A percentile compares a stretch with the other conserved stretches of the same genome.
phyloP scores from a whole-genome alignment of 2,888 invertebrate species.

The Archips crataeganus region DNA sequence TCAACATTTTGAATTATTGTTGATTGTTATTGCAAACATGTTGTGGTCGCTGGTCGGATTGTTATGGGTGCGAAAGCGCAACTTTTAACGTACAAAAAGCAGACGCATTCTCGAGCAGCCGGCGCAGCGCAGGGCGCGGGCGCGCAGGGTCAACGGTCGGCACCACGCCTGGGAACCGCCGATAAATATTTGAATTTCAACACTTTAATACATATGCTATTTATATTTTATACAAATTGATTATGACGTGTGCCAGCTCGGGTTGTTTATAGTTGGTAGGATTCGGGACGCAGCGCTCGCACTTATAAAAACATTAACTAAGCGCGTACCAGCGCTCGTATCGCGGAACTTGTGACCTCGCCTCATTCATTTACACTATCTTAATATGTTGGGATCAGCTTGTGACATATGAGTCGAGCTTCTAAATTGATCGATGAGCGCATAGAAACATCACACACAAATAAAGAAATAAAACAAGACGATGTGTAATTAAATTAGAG shows the following conservation, averaged over 20 bases:
- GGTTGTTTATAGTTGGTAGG: slow-evolving; percentile 55
- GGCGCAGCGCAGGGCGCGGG: slow-evolving; percentile 53
- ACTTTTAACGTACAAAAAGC: slow-evolving; percentile 61
- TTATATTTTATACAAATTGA: slow-evolving; percentile 83
- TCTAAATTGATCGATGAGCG: slow-evolving; percentile 34
- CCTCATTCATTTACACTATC: slow-evolving; percentile 28
- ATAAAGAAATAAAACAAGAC: slow-evolving; percentile 16
- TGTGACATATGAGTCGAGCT: slow-evolving; percentile 22
- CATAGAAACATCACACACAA: slow-evolving; percentile 16
- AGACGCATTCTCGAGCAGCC: slow-evolving; percentile 60
- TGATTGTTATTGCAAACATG: slow-evolving; percentile 9
- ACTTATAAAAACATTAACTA: background rate
- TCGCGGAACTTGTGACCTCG: background rate
- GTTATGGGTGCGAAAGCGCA: slow-evolving; percentile 60
- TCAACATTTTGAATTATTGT: background rate
- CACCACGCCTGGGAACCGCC: slow-evolving; percentile 79
- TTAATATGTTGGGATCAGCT: slow-evolving; percentile 17
- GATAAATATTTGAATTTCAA: slow-evolving; percentile 85
- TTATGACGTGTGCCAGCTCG: slow-evolving; percentile 68
- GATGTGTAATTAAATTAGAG: slow-evolving; percentile 23
- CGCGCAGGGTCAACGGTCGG: slow-evolving; percentile 83
- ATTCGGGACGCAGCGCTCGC: slow-evolving; percentile 15
- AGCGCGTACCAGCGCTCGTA: background rate
- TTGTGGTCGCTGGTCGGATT: slow-evolving; percentile 36
- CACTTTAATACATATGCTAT: slow-evolving; percentile 83